phyloP scores from a whole-genome alignment of 1,140 invertebrate species.

The Popillia japonica region DNA sequence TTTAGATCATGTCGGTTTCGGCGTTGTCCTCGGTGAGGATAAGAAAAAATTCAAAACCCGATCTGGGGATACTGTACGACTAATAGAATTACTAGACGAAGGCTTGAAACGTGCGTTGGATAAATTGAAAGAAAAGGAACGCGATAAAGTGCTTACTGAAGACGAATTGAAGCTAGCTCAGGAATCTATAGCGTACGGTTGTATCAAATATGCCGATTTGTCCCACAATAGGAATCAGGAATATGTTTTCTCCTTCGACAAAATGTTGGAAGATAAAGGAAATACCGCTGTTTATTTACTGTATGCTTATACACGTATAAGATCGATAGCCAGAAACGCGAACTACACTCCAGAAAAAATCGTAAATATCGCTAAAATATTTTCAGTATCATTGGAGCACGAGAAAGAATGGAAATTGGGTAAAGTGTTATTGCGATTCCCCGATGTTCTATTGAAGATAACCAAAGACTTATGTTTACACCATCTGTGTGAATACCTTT shows the following conservation, averaged over 20 bases:
- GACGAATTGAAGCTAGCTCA: conserved; percentile 88
- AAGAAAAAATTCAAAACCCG: conserved; percentile 99
- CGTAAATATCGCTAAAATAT: conserved; percentile 65
- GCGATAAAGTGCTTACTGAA: conserved; percentile 84
- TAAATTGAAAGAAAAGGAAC: conserved; percentile 90
- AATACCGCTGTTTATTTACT: conserved; percentile 98
- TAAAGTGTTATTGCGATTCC: conserved; percentile 85
- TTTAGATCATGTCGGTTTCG: conserved; percentile 94
- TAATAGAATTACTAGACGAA: conserved; percentile 94
- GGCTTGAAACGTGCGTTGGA: conserved; percentile 84
- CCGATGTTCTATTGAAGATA: conserved; percentile 87
- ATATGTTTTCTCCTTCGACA: conserved; percentile 99
- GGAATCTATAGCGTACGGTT: conserved; percentile 95
- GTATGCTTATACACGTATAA: conserved; percentile 95
- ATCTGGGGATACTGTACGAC: conserved; percentile 93
- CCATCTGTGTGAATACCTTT: conserved; percentile 93
- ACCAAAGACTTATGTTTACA: conserved; percentile 88
- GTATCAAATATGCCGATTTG: conserved; percentile 98
- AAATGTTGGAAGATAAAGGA: conserved; percentile 98
- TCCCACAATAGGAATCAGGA: conserved; percentile 93
- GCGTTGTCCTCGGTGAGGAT: conserved; percentile 97
- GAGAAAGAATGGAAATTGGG: conserved; percentile 95
- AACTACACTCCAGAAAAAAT: conserved; percentile 68
- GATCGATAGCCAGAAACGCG: conserved; percentile 86
- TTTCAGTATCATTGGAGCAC: conserved; percentile 79